Percentiles rank a stretch among this genome's conserved stretches.
Conservation (phyloP, 2,113 vertebrate species). For the Oostethus manadensis region DNA sequence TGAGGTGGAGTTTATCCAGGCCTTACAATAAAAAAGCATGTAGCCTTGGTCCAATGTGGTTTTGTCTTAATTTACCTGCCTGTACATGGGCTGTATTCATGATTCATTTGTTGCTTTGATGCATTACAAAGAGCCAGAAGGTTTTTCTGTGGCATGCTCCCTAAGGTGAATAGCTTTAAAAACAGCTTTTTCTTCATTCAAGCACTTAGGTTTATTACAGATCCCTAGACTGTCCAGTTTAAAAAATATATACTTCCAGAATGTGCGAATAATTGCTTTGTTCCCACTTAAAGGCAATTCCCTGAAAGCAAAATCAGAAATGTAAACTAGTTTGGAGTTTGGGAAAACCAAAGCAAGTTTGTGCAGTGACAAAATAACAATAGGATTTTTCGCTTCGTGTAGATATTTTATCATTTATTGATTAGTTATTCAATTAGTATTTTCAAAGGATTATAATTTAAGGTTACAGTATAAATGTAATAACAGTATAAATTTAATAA, state of each 20-base stretch:
- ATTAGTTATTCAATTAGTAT: too few relatives aligned
- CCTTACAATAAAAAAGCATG: conserved; percentile 64
- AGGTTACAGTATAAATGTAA: too few relatives aligned
- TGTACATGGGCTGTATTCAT: conserved; percentile 64
- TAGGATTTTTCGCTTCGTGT: background rate
- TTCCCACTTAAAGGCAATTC: conserved; percentile 21
- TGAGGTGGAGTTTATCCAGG: conserved; percentile 66
- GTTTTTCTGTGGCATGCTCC: conserved; percentile 58
- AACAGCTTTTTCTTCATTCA: conserved; percentile 76
- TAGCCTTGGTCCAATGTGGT: conserved; percentile 51
- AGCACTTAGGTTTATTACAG: conserved; percentile 75
- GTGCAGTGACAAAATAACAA: background rate
- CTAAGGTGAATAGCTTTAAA: conserved; percentile 64
- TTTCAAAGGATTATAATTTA: too few relatives aligned
- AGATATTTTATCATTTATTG: background rate
- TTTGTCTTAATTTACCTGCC: conserved; percentile 77
- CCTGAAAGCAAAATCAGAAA: conserved; percentile 29
- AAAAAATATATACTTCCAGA: conserved; percentile 65
- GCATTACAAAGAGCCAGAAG: conserved; percentile 66
- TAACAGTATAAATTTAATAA: conserved; percentile 66
- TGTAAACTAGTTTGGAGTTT: conserved; percentile 29
- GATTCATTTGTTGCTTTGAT: conserved; percentile 71
- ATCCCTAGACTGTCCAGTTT: conserved; percentile 66
- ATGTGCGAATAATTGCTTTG: conserved; percentile 66
- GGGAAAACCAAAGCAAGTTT: conserved; percentile 36